Evolutionary conservation across 2,113 vertebrate species (phyloP).

Genomic region (Sus scrofa): DNA sequence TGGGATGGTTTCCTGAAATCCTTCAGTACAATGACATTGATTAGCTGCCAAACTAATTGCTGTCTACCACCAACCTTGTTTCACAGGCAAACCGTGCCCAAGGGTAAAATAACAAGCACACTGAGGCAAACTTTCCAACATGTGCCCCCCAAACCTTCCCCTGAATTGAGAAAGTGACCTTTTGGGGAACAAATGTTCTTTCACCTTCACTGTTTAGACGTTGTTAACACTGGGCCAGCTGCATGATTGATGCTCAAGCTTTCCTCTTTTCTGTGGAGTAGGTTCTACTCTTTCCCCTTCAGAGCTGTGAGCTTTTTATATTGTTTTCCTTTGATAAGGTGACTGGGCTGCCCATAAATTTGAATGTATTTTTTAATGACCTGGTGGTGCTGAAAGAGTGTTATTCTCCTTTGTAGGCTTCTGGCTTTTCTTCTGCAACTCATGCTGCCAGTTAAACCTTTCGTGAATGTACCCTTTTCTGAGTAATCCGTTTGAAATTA

Average conservation of each 20-base stretch:
- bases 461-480: background rate
- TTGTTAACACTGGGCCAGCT: conserved; percentile 81
- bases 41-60: conserved; percentile 84
- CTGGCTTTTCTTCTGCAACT: conserved; percentile 50
- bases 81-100: conserved; percentile 67
- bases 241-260: conserved; percentile 80
- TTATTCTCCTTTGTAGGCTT: background rate
- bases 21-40: conserved; percentile 77
- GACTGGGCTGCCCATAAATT: conserved; percentile 69
- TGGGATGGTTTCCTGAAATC: conserved; percentile 77
- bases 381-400: background rate
- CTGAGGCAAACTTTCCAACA: conserved; percentile 82
- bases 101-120: conserved; percentile 82
- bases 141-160: conserved; percentile 77
- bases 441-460: background rate
- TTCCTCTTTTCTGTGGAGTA: conserved; percentile 74
- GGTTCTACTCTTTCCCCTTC: conserved; percentile 71
- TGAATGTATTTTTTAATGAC: conserved; percentile 64
- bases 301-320: conserved; percentile 73
- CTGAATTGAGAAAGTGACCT: conserved; percentile 78
- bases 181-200: conserved; percentile 87
- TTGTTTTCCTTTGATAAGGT: conserved; percentile 79
- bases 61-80: conserved; percentile 64
- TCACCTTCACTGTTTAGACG: conserved; percentile 84
- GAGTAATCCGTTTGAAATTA: background rate